These are phyloP conservation scores for Smithornis capensis DNA, from an alignment of 2,113 vertebrate species.

Conservation along the genomic window DNA sequence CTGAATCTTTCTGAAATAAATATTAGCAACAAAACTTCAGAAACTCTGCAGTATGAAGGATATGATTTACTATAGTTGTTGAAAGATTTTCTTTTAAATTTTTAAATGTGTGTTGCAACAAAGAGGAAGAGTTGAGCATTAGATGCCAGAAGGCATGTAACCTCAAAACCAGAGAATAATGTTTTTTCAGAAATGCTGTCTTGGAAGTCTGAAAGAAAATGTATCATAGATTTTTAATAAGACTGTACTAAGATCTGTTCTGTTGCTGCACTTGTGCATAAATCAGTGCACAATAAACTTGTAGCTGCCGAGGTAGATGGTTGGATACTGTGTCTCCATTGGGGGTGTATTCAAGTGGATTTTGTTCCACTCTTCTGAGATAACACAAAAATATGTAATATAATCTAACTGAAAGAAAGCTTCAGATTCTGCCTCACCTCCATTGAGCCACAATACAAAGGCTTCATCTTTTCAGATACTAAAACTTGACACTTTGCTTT, in stretches of 20 bases:
- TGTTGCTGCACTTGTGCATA: background rate
- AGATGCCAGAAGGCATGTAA: background rate
- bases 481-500: background rate
- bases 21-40: background rate
- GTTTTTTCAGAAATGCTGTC: background rate
- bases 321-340: background rate
- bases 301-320: background rate
- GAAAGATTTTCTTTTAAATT: background rate
- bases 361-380: background rate
- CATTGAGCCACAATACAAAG: background rate
- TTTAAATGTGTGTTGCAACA: background rate
- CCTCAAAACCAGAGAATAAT: constrained; percentile 10
- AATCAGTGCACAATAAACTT: background rate
- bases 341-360: background rate
- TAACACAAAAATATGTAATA: background rate
- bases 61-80: background rate
- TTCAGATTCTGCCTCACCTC: background rate
- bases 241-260: background rate
- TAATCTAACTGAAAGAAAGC: background rate
- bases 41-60: background rate
- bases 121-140: background rate
- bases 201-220: background rate
- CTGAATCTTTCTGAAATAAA: background rate
- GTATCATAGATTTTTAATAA: constrained; percentile 33
- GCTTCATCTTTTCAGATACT: background rate